Evolutionary conservation across 1,140 invertebrate genomes (phyloP).

Genomic region (Rhynchophorus ferrugineus): DNA sequence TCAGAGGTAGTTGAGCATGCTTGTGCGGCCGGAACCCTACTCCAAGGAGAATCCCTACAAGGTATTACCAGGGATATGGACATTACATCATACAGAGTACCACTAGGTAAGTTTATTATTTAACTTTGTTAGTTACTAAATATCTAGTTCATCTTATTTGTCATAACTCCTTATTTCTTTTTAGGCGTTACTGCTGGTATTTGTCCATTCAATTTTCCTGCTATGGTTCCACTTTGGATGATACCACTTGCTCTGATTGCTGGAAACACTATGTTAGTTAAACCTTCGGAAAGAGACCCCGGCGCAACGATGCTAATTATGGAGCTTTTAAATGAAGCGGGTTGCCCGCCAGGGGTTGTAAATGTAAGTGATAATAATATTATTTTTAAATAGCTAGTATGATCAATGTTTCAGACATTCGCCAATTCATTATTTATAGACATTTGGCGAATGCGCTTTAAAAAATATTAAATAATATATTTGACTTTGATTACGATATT

Average conservation of each 20-base stretch:
- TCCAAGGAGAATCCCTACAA: conserved; percentile 86
- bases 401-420: no score
- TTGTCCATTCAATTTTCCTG: conserved; percentile 90
- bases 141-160: no score
- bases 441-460: no score
- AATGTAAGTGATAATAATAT: conserved; percentile 52
- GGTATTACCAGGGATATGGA: conserved; percentile 93
- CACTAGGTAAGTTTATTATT: conserved; percentile 79
- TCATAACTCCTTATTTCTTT: no score
- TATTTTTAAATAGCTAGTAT: no score
- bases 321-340: conserved; percentile 82
- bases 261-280: conserved; percentile 73
- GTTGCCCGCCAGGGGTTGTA: conserved; percentile 87
- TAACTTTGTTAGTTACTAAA: no score
- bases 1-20: conserved; percentile 95
- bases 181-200: conserved; percentile 71
- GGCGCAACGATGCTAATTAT: conserved; percentile 92
- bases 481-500: no score
- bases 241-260: conserved; percentile 90
- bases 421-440: no score
- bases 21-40: conserved; percentile 83
- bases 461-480: no score
- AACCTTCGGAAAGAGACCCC: conserved; percentile 96
- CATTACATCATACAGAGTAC: conserved; percentile 79
- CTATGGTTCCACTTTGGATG: conserved; percentile 99